These are phyloP conservation scores for Nasonovia ribisnigri DNA, from an alignment of 2,888 invertebrate species.

Conservation along the genomic window DNA sequence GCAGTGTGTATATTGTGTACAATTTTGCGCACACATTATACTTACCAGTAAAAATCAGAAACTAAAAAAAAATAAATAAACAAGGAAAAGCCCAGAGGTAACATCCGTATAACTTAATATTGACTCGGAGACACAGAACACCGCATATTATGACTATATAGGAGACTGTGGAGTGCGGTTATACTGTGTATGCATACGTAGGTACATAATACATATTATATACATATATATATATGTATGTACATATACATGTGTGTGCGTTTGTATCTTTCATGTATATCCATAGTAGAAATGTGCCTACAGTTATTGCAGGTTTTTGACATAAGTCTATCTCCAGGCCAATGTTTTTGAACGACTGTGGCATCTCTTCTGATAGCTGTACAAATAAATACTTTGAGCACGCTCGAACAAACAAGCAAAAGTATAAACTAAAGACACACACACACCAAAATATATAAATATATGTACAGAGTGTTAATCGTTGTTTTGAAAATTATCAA, in stretches of 20 bases:
- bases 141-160: neutral
- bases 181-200: neutral
- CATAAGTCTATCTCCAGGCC: neutral
- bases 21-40: neutral
- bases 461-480: neutral
- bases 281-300: neutral
- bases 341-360: neutral
- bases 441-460: neutral
- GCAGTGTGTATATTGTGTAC: neutral
- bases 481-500: neutral
- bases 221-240: neutral
- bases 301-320: conserved; percentile 26
- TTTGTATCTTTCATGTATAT: neutral
- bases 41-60: neutral
- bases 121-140: neutral
- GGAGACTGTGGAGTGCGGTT: neutral
- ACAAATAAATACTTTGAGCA: neutral
- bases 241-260: neutral
- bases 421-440: neutral
- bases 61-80: conserved; percentile 10
- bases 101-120: neutral
- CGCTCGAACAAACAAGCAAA: neutral
- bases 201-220: neutral
- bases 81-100: neutral
- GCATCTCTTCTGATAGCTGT: neutral